phyloP scores from a whole-genome alignment of 1,140 invertebrate species.

The Drosophila novamexicana region DNA sequence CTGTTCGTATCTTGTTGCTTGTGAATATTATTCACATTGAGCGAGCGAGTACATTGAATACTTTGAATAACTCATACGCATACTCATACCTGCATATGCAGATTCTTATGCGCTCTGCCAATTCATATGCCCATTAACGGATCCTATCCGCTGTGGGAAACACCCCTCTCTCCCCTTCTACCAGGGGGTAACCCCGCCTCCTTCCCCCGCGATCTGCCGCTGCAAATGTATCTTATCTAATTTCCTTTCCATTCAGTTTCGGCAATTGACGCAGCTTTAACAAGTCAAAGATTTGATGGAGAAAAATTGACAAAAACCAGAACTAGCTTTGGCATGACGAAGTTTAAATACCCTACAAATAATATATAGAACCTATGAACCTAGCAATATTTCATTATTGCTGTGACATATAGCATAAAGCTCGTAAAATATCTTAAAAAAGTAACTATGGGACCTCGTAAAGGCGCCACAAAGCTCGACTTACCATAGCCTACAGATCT shows the following conservation, averaged over 20 bases:
- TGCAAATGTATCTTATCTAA: conserved; percentile 57
- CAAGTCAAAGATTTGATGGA: no score
- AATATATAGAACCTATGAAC: no score
- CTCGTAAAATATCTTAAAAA: no score
- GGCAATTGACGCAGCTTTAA: conserved; percentile 42
- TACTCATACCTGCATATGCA: conserved; percentile 45
- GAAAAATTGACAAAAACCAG: neutral
- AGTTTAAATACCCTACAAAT: no score
- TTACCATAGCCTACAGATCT: no score
- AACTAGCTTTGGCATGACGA: no score
- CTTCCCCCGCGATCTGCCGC: no score
- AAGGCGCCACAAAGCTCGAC: no score
- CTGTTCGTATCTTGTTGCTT: conserved; percentile 36
- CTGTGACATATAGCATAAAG: no score
- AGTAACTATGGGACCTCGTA: no score
- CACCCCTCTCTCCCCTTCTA: neutral
- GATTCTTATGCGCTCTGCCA: conserved; percentile 51
- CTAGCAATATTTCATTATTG: no score
- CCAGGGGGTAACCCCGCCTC: no score
- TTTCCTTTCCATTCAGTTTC: conserved; percentile 73
- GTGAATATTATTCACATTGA: conserved; percentile 15
- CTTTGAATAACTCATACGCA: conserved; percentile 19
- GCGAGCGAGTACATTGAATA: conserved; percentile 15
- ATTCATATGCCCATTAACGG: conserved; percentile 64
- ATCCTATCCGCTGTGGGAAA: neutral